A percentile compares a stretch with the other conserved stretches of the same genome.
These are phyloP conservation scores for Mixornis gularis DNA, from an alignment of 2,113 vertebrate species.

Conservation along the genomic window DNA sequence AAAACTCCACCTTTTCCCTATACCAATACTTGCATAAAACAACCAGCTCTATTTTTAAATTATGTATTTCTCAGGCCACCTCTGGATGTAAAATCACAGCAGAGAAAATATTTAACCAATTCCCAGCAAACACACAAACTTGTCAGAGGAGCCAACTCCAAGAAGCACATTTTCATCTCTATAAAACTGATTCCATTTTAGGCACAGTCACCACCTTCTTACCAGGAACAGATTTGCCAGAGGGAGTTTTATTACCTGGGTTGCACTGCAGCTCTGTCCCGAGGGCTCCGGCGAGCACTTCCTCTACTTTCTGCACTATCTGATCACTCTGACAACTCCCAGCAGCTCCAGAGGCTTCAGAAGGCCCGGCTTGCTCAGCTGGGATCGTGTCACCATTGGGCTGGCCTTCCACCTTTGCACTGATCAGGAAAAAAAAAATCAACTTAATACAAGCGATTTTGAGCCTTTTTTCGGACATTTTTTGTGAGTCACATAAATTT, in stretches of 20 bases:
- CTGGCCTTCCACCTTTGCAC: conserved; percentile 76
- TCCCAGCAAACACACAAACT: neutral
- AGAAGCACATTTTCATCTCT: neutral
- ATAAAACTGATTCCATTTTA: neutral
- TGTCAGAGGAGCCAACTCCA: neutral
- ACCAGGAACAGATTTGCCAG: neutral
- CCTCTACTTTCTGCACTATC: conserved; percentile 77
- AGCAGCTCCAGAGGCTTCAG: conserved; percentile 70
- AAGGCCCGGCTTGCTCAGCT: conserved; percentile 67
- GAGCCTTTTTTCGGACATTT: fast-evolving
- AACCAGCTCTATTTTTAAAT: neutral
- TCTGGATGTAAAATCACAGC: neutral
- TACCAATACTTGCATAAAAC: neutral
- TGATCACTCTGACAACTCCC: conserved; percentile 73
- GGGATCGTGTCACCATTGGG: conserved; percentile 77
- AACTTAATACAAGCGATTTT: neutral
- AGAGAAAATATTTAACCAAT: neutral
- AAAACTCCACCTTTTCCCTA: neutral
- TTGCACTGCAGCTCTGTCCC: conserved; percentile 72
- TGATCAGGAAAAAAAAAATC: conserved; percentile 6
- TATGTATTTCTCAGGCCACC: neutral
- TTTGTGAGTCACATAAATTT: neutral
- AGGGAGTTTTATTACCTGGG: conserved; percentile 67
- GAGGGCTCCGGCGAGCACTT: conserved; percentile 75
- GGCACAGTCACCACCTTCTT: neutral